Base-by-base conservation (phyloP, 2,113 vertebrate species). In the Sus scrofa region DNA sequence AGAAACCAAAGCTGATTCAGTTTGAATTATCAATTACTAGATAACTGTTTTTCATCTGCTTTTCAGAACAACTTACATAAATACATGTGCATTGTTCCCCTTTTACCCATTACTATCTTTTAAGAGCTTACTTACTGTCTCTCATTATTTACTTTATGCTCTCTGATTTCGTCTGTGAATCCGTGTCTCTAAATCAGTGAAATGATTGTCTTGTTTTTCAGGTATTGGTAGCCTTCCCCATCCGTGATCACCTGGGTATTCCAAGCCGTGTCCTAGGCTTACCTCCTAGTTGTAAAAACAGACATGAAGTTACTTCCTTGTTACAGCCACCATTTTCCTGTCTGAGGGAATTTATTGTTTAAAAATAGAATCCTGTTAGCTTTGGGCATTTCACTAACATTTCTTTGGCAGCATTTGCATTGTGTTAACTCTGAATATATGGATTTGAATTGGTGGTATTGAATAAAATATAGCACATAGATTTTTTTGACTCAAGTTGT, bases 361-460 rank as follows among this genome's bases (percentile, higher is more conserved):
- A 93, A 86, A 74, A 94, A 32, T 86, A 84, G 44, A 92, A 63
- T 50, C 65, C 89, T 10, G 2, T 86, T 91, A 34, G 30, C 44
- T 92, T 13, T 34, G 39, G 68, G 12, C 11, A 81, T 79, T 88
- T 87, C 26, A 37, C 30, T 94, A 56, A 22, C 22, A 73, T 62
- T 93, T 94, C 58, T 77, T 94, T 37, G 82, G 62, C 26, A n/a
- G 60, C 16, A 39, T 75, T 70, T 94, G 39, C 26, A 39, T 95
- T 75, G 44, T 30, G 7, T 86, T 86, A 91, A 84, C 44, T 92
- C n/a, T 75, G 67, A 78, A 44, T 88, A 63, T 71, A 26, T 79
- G 30, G 9, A 58, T 95, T 92, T 96, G 30, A 83, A 78, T 60
- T 88, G 39, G 7, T 78, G 10, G 6, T 86, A 75, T 7, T 67